phyloP scores from a whole-genome alignment of 2,113 vertebrate species.

The Oreochromis niloticus region DNA sequence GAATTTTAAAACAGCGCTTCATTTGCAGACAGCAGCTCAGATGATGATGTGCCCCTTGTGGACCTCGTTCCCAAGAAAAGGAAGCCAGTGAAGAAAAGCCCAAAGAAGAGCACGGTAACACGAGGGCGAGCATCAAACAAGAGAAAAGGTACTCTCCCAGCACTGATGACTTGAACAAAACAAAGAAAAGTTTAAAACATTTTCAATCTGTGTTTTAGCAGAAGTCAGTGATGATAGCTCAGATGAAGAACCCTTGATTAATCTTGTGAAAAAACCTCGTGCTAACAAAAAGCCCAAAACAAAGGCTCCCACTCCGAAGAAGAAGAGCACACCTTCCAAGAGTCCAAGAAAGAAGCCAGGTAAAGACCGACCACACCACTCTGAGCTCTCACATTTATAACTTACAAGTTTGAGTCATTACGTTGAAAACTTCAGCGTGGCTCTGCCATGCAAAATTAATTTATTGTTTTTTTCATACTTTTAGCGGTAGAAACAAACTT shows the following conservation, averaged over 20 bases:
- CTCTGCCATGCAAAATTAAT: neutral
- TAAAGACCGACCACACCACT: neutral
- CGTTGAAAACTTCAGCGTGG: fast-evolving
- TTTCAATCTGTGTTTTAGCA: neutral
- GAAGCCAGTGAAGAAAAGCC: conserved; percentile 1
- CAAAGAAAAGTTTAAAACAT: neutral
- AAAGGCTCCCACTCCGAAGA: neutral
- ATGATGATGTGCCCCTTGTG: conserved; percentile 10
- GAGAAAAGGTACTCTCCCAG: neutral
- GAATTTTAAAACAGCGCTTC: neutral
- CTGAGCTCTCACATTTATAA: neutral
- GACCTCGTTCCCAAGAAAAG: neutral
- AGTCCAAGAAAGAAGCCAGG: conserved; percentile 12
- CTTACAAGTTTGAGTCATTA: neutral
- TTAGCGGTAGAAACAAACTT: neutral
- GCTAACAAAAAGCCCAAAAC: neutral
- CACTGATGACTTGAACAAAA: neutral
- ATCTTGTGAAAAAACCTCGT: conserved; percentile 2
- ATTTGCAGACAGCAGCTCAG: conserved; percentile 20
- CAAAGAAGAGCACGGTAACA: neutral
- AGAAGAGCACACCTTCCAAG: neutral
- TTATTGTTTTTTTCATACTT: fast-evolving
- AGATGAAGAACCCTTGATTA: conserved; percentile 41
- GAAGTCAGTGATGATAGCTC: conserved; percentile 32
- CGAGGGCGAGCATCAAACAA: neutral